These are phyloP conservation scores for Drosophila sucinea DNA, from an alignment of 1,140 invertebrate species.

Conservation along the genomic window DNA sequence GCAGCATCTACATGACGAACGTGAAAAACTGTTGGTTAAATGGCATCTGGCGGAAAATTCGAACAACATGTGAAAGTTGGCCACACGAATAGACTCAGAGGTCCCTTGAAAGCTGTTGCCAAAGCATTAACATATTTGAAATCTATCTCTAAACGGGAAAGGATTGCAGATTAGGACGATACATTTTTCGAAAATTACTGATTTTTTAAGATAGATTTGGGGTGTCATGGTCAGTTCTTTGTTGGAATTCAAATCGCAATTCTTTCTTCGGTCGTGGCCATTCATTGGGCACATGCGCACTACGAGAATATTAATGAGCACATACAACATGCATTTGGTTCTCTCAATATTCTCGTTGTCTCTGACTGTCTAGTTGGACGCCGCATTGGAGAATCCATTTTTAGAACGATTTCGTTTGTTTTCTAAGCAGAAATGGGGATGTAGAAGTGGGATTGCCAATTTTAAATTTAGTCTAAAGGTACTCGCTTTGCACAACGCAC, in stretches of 20 bases:
- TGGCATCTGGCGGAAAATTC: background rate
- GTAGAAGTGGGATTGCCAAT: constrained; percentile 27
- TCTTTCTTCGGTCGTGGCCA: constrained; percentile 14
- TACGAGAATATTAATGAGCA: constrained; percentile 55
- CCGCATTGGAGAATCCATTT: constrained; percentile 56
- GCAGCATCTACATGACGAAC: too few species aligned
- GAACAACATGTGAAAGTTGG: background rate
- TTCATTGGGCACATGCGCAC: constrained; percentile 49
- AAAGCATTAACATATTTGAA: background rate
- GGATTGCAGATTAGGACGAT: too few species aligned
- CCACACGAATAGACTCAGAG: background rate
- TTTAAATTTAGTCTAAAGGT: constrained; percentile 65
- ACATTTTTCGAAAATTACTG: too few species aligned
- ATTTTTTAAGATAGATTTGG: background rate
- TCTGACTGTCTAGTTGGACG: constrained; percentile 24
- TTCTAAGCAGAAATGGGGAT: constrained; percentile 18
- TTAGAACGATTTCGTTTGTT: constrained; percentile 49
- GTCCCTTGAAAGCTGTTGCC: background rate
- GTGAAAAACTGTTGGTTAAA: background rate
- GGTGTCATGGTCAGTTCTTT: constrained; percentile 7
- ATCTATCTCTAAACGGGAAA: too few species aligned
- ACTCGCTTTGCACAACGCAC: constrained; percentile 55
- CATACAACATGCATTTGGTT: constrained; percentile 28
- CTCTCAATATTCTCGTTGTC: constrained; percentile 8
- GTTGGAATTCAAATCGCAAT: constrained; percentile 16